Conservation (phyloP, 1,140 invertebrate genomes). For the Psix sp. region DNA sequence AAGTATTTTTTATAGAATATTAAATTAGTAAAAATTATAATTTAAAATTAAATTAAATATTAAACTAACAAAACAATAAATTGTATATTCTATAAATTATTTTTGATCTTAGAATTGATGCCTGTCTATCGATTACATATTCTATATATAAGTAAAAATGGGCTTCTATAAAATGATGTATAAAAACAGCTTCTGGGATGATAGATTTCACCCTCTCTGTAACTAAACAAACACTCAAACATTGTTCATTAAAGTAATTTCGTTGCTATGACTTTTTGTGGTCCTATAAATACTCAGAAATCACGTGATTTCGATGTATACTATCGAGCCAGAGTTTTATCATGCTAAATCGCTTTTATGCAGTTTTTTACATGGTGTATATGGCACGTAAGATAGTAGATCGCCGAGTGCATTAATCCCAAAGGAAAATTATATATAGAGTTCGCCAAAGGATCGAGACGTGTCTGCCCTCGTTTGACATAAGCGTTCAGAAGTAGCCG, state of each 20-base stretch:
- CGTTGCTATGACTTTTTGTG: slow-evolving; percentile 46
- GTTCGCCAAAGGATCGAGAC: slow-evolving; percentile 37
- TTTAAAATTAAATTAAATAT: too few relatives aligned
- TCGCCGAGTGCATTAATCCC: slow-evolving; percentile 55
- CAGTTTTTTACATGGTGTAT: slow-evolving; percentile 40
- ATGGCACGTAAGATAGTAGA: slow-evolving; percentile 36
- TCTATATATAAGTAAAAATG: too few relatives aligned
- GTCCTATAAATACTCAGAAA: slow-evolving; percentile 48
- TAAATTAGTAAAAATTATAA: too few relatives aligned
- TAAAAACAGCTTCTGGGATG: slow-evolving; percentile 34
- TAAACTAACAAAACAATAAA: too few relatives aligned
- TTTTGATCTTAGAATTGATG: too few relatives aligned
- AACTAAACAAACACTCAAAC: slow-evolving; percentile 22
- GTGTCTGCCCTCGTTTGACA: slow-evolving; percentile 48
- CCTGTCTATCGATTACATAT: too few relatives aligned
- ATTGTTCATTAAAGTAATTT: slow-evolving; percentile 45
- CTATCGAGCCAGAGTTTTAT: slow-evolving; percentile 39
- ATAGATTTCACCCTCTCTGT: slow-evolving; percentile 38
- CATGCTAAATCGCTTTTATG: slow-evolving; percentile 56
- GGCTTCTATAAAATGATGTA: too few relatives aligned
- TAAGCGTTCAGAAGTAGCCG: slow-evolving; percentile 11
- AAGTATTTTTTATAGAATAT: too few relatives aligned
- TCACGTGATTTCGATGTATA: slow-evolving; percentile 56
- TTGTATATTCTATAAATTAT: too few relatives aligned
- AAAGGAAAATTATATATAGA: slow-evolving; percentile 50